Evolutionary conservation across 1,140 invertebrate species (phyloP), one percentile per base, ranked within the genome.

Genomic region (Drosophila subpulchrella): DNA sequence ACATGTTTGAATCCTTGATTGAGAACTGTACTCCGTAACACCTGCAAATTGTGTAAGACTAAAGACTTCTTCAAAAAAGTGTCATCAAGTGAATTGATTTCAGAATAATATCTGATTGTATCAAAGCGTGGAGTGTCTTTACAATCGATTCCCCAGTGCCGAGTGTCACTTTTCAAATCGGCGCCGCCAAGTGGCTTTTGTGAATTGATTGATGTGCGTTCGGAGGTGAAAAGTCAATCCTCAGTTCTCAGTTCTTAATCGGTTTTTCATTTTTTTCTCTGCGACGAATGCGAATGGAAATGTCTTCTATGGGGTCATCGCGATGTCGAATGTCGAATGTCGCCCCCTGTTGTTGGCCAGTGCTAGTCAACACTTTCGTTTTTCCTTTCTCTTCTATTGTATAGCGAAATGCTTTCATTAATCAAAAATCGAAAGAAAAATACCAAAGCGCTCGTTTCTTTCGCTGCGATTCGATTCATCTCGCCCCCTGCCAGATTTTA

Each of bases 351-450:
- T 57, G 55, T 56, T 74, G 51, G 48, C 48, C 70, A 67, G 75
- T 59, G 75, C 36, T 77, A 89, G 67, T 88, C 83, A 89, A 89
- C 84, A 86, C 83, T 88, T 86, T 86, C 83, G 53, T 67, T 86
- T 79, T 79, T 66, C 84, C 83, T 88, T 86, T 88, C 79, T 83
- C 83, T 79, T 71, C 66, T 53, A 56, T 70, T 74, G 77, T 80
- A 63, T 56, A 57, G 78, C 78, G 71, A 80, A 70, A 59, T 73
- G 83, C 66, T 82, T 88, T 88, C 83, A 88, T 88, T 88, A 88
- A 88, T 88, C 83, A 88, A 86, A 85, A 55, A 86, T 20, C 17
- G 17, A 10, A 12, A 24, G 15, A 46, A 17, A 12, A 39, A 20
- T 70, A 24, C 10, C 11, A n/a, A 24, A 77, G 59, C 66, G 63